Evolutionary conservation across 2,888 invertebrate genomes (phyloP).

Genomic region (Amblyjoppa fuscipennis): DNA sequence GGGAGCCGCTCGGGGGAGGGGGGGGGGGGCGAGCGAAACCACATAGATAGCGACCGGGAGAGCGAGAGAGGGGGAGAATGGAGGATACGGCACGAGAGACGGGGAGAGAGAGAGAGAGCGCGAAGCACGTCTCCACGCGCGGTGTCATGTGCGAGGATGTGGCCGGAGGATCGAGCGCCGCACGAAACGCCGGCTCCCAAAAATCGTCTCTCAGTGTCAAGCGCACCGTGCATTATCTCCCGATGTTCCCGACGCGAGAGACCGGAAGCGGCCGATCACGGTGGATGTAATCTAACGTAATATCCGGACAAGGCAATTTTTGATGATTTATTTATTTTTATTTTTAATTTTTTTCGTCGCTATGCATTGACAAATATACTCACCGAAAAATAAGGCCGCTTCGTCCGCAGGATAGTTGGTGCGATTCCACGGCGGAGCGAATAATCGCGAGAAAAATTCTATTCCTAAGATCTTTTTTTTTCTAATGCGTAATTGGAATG

Average conservation of each 20-base stretch:
- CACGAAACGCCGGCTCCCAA: conserved; percentile 49
- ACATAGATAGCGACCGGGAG: conserved; percentile 43
- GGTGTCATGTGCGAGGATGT: conserved; percentile 62
- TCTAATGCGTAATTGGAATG: background rate
- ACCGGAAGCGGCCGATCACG: conserved; percentile 7
- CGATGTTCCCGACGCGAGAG: background rate
- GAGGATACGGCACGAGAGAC: conserved; percentile 1
- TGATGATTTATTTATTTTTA: background rate
- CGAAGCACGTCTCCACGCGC: conserved; percentile 56
- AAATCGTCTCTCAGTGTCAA: background rate
- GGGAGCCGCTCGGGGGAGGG: conserved; percentile 8
- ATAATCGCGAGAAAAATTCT: background rate
- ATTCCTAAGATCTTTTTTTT: background rate
- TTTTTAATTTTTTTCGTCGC: background rate
- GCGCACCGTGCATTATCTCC: background rate
- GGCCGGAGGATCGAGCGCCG: conserved; percentile 3
- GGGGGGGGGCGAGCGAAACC: conserved; percentile 20
- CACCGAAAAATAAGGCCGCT: background rate
- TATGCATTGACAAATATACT: background rate
- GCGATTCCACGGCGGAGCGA: background rate
- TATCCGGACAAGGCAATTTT: background rate
- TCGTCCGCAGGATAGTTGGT: background rate
- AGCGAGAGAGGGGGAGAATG: conserved; percentile 51
- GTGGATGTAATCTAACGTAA: background rate
- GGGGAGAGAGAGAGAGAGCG: conserved; percentile 17